Conservation (phyloP, 2,113 vertebrate genomes). For the Cololabis saira region DNA sequence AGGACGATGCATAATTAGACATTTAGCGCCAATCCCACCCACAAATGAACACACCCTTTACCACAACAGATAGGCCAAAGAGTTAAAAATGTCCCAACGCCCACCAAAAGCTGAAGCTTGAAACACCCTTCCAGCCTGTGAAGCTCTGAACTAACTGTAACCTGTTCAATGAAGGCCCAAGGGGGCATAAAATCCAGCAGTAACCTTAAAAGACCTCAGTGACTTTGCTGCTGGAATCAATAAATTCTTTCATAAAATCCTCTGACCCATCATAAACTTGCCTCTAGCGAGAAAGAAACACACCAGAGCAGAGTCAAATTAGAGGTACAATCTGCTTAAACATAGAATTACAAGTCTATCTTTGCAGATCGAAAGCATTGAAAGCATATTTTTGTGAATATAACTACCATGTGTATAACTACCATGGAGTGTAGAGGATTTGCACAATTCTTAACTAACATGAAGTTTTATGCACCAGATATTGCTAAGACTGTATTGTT, state of each 20-base stretch:
- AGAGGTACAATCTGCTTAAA: conserved; percentile 51
- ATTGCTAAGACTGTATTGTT: conserved; percentile 58
- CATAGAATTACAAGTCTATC: conserved; percentile 73
- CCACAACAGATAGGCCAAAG: conserved; percentile 68
- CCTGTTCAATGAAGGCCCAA: conserved; percentile 39
- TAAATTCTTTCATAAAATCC: conserved; percentile 23
- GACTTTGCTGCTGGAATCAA: conserved; percentile 7
- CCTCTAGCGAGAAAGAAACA: conserved; percentile 52
- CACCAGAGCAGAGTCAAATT: conserved; percentile 53
- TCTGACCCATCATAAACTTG: conserved; percentile 47
- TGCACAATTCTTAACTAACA: conserved; percentile 42
- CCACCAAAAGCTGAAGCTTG: conserved; percentile 44
- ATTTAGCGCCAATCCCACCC: conserved; percentile 70
- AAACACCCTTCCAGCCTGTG: conserved; percentile 47
- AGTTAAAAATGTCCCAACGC: conserved; percentile 63
- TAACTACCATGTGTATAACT: conserved; percentile 30
- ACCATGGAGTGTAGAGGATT: conserved; percentile 40
- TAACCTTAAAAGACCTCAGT: conserved; percentile 32
- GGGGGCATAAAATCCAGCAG: conserved; percentile 16
- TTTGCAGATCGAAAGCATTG: conserved; percentile 57
- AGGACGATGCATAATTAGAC: conserved; percentile 73
- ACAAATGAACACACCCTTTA: conserved; percentile 76
- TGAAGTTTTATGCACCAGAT: conserved; percentile 53
- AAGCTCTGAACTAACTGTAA: conserved; percentile 50
- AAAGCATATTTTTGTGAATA: conserved; percentile 46